These are phyloP conservation scores for Nylanderia fulva DNA, from an alignment of 1,140 invertebrate species.

Conservation along the genomic window DNA sequence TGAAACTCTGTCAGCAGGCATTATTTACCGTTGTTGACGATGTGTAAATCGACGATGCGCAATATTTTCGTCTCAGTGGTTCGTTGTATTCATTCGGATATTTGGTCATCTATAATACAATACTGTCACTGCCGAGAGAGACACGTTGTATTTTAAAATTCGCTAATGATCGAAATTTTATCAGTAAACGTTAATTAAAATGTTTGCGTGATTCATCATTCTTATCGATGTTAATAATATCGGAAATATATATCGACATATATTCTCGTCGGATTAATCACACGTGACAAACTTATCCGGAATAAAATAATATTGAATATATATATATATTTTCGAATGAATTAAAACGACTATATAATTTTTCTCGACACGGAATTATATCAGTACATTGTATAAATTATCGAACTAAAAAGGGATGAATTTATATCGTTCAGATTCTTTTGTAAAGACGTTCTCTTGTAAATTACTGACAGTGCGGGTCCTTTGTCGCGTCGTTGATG, in stretches of 20 bases:
- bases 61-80: conserved; percentile 40
- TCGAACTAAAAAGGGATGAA: background rate
- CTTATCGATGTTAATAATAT: conserved; percentile 24
- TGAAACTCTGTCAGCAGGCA: background rate
- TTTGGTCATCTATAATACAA: too few relatives aligned
- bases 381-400: background rate
- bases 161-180: background rate
- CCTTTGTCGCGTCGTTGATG: conserved; percentile 23
- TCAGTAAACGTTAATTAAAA: conserved; percentile 36
- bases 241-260: background rate
- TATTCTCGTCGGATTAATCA: background rate
- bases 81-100: conserved; percentile 1
- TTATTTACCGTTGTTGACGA: conserved; percentile 35
- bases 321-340: conserved; percentile 10
- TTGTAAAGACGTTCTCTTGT: background rate
- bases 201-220: conserved; percentile 32
- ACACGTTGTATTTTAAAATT: background rate
- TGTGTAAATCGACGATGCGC: conserved; percentile 43
- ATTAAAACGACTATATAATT: background rate
- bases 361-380: background rate
- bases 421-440: background rate
- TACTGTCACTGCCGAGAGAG: background rate
- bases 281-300: background rate
- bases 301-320: background rate
- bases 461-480: conserved; percentile 14